These are phyloP conservation scores for Oscheius sp. DNA, from an alignment of 2,888 invertebrate genomes.

Conservation along the genomic window DNA sequence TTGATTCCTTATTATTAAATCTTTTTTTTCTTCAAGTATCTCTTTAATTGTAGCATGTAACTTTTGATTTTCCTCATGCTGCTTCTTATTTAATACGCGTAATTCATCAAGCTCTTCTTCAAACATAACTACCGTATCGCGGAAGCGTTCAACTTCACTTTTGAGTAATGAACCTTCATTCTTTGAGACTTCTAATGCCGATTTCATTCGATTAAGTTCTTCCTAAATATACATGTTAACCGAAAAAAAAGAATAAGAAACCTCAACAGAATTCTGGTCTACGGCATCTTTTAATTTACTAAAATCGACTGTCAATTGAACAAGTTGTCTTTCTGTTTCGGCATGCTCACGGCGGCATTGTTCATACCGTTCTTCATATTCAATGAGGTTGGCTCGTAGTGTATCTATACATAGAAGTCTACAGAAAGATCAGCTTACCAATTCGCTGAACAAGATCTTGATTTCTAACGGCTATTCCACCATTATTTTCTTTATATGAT, in stretches of 20 bases:
- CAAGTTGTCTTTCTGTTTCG: constrained; percentile 54
- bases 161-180: constrained; percentile 52
- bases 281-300: constrained; percentile 47
- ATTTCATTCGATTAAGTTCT: constrained; percentile 55
- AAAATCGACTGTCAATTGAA: constrained; percentile 51
- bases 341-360: constrained; percentile 57
- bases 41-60: constrained; percentile 37
- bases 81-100: constrained; percentile 45
- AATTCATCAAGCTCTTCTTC: constrained; percentile 54
- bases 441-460: constrained; percentile 47
- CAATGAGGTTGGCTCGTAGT: constrained; percentile 59
- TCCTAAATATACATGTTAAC: constrained; percentile 32
- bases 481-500: constrained; percentile 39
- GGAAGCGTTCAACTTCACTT: constrained; percentile 51
- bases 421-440: background rate
- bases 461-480: constrained; percentile 36
- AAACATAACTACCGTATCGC: constrained; percentile 50
- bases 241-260: background rate
- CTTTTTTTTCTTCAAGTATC: constrained; percentile 51
- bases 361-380: constrained; percentile 65
- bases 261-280: constrained; percentile 31
- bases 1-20: constrained; percentile 35
- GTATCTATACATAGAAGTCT: constrained; percentile 40
- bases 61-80: constrained; percentile 49
- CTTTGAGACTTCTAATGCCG: constrained; percentile 49